Evolutionary conservation across 2,113 vertebrate genomes (phyloP).

Genomic region (Crotalus tigris): DNA sequence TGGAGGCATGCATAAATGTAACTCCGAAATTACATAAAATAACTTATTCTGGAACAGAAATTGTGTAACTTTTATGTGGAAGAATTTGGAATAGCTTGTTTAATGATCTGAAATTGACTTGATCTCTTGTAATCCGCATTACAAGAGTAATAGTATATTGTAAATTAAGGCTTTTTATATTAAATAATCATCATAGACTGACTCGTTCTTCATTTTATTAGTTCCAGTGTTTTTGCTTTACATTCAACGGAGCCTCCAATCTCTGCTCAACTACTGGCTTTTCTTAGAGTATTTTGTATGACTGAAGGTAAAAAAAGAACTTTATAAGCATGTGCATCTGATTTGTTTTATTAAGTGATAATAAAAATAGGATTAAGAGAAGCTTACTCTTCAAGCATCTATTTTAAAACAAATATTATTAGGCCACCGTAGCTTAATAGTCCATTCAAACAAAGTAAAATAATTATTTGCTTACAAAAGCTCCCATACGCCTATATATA

Average conservation of each 20-base stretch:
- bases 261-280: slow-evolving; percentile 94
- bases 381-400: neutral
- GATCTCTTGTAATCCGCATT: neutral
- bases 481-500: neutral
- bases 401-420: neutral
- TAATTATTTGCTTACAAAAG: neutral
- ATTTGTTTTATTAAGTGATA: neutral
- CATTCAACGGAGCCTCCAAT: slow-evolving; percentile 91
- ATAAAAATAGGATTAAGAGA: neutral
- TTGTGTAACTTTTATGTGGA: slow-evolving; percentile 26
- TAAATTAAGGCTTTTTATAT: neutral
- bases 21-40: slow-evolving; percentile 25
- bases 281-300: slow-evolving; percentile 98
- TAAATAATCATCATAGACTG: neutral
- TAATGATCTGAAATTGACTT: neutral
- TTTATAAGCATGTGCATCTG: slow-evolving; percentile 1
- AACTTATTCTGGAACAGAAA: slow-evolving; percentile 18
- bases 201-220: slow-evolving; percentile 57
- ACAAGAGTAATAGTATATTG: neutral
- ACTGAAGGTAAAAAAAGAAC: slow-evolving; percentile 84
- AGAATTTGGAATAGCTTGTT: slow-evolving; percentile 2
- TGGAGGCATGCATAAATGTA: slow-evolving; percentile 11
- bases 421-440: neutral
- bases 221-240: slow-evolving; percentile 92
- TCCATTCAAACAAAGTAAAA: neutral